These are phyloP conservation scores for Tridacna crocea DNA, from an alignment of 2,888 invertebrate species.

Conservation along the genomic window DNA sequence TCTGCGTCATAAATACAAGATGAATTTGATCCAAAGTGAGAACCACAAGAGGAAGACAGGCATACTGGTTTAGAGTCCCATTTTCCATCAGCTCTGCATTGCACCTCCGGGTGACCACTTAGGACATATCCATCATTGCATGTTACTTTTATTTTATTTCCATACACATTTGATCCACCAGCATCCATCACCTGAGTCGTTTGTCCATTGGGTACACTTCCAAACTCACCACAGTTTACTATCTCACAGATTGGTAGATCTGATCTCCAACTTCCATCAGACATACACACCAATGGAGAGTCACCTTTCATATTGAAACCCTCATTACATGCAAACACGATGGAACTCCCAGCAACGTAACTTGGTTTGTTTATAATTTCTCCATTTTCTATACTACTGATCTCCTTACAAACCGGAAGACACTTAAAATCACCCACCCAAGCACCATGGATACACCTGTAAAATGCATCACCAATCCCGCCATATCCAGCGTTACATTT, in stretches of 20 bases:
- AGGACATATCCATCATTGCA: slow-evolving; percentile 36
- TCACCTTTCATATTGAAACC: slow-evolving; percentile 27
- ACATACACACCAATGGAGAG: slow-evolving; percentile 12
- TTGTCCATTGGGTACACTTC: slow-evolving; percentile 21
- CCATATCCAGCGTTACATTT: background rate
- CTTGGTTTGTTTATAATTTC: slow-evolving; percentile 10
- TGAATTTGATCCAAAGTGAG: slow-evolving; percentile 34
- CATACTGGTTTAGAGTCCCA: slow-evolving; percentile 44
- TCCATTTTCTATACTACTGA: slow-evolving; percentile 31
- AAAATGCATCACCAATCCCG: background rate
- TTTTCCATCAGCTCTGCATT: slow-evolving; percentile 35
- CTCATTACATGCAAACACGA: slow-evolving; percentile 35
- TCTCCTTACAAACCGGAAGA: background rate
- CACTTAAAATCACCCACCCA: slow-evolving; percentile 20
- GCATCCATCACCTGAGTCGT: slow-evolving; percentile 20
- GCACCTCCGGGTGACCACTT: slow-evolving; percentile 22
- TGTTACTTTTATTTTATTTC: slow-evolving; percentile 30
- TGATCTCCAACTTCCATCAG: slow-evolving; percentile 23
- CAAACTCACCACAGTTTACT: slow-evolving; percentile 41
- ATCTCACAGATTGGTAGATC: slow-evolving; percentile 37
- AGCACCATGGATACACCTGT: background rate
- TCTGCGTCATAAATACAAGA: slow-evolving; percentile 24
- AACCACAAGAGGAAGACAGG: slow-evolving; percentile 16
- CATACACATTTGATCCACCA: slow-evolving; percentile 31
- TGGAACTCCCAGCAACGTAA: slow-evolving; percentile 18